A percentile compares a stretch with the other conserved stretches of the same genome.
Conservation (phyloP, 2,797 vertebrate species). For the Rhyacichthys aspro region DNA sequence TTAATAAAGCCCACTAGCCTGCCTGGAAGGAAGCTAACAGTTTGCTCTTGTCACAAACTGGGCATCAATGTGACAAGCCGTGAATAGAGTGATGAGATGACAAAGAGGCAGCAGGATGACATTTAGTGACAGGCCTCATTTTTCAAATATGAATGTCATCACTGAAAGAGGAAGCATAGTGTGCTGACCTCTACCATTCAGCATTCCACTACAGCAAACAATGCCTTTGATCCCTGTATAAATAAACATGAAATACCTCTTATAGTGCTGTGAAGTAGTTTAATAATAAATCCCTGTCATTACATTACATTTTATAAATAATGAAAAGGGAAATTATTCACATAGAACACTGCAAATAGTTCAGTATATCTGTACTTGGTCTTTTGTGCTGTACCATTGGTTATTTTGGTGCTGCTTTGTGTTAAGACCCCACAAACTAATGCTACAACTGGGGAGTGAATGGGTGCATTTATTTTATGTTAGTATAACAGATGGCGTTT, state of each 20-base stretch:
- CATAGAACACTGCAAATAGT: too few species aligned
- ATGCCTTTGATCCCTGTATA: slow-evolving; percentile 15
- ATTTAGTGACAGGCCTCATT: slow-evolving; percentile 72
- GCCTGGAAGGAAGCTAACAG: slow-evolving; percentile 80
- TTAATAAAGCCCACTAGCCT: slow-evolving; percentile 80
- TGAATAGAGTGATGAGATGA: slow-evolving; percentile 72
- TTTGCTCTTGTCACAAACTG: slow-evolving; percentile 72
- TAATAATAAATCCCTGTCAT: slow-evolving; percentile 13
- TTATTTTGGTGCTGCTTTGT: too few species aligned
- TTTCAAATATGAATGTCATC: slow-evolving; percentile 66
- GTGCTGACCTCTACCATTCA: slow-evolving; percentile 47
- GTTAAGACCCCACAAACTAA: neutral
- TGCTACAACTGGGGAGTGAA: too few species aligned
- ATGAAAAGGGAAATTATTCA: neutral
- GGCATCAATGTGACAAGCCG: slow-evolving; percentile 73
- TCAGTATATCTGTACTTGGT: too few species aligned
- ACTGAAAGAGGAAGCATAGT: slow-evolving; percentile 43
- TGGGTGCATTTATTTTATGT: too few species aligned
- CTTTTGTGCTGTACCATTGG: too few species aligned
- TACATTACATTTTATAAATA: slow-evolving; percentile 1
- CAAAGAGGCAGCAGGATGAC: slow-evolving; percentile 69
- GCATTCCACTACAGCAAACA: slow-evolving; percentile 34
- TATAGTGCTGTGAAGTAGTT: neutral
- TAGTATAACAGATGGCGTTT: too few species aligned
- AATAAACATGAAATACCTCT: slow-evolving; percentile 14